Percentiles rank a stretch among this genome's conserved stretches.
These are phyloP conservation scores for Gnathonemus longibarbis DNA, from an alignment of 2,113 vertebrate species.

Conservation along the genomic window DNA sequence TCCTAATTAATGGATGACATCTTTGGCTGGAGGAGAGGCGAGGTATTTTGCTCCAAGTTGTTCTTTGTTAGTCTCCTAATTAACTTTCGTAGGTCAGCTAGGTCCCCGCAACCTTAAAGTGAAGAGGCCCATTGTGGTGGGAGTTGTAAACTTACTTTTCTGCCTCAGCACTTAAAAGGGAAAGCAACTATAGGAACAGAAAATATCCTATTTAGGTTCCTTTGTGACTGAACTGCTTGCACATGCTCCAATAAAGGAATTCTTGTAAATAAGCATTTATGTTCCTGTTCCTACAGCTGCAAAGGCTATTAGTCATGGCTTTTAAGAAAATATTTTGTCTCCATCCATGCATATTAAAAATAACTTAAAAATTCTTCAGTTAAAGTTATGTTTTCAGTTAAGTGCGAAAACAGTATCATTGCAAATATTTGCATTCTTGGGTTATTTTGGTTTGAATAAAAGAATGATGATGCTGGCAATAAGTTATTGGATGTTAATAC, in stretches of 20 bases:
- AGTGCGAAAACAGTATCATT: neutral
- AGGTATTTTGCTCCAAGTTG: constrained; percentile 97
- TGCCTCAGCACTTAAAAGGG: constrained; percentile 96
- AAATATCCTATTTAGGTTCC: constrained; percentile 98
- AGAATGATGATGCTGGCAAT: neutral
- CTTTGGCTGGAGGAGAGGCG: constrained; percentile 98
- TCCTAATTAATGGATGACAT: constrained; percentile 99
- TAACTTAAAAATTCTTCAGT: neutral
- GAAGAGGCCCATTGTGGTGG: constrained; percentile 97
- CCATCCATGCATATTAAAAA: neutral
- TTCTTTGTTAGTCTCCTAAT: constrained; percentile 99
- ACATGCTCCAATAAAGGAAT: constrained; percentile 83
- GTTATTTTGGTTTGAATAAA: neutral
- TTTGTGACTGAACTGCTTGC: constrained; percentile 87
- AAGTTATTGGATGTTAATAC: neutral
- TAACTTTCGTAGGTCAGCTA: constrained; percentile 99
- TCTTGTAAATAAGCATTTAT: constrained; percentile 76
- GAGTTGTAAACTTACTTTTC: constrained; percentile 99
- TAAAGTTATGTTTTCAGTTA: neutral
- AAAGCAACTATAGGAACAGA: constrained; percentile 94
- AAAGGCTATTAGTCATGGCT: constrained; percentile 16
- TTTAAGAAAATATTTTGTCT: neutral
- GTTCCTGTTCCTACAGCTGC: constrained; percentile 53
- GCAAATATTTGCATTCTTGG: neutral
- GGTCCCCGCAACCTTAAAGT: constrained; percentile 99